Evolutionary conservation across 1,140 invertebrate species (phyloP), one percentile per base, ranked within the genome.

Genomic region (Micrasema longulum): DNA sequence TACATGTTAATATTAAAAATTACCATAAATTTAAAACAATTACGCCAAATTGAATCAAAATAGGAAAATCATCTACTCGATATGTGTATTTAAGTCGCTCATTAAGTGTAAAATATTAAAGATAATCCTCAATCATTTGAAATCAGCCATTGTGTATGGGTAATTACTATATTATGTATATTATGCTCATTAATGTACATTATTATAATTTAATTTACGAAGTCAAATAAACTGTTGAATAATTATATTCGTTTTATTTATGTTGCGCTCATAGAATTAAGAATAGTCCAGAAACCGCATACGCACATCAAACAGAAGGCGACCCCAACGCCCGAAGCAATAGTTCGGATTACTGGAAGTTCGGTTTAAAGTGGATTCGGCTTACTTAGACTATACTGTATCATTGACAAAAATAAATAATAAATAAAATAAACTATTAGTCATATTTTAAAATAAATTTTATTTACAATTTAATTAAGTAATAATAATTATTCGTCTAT

Each of bases 391-490:
- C n/a, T n/a, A n/a, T n/a, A n/a, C n/a, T n/a, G n/a, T n/a, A n/a
- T n/a, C n/a, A n/a, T n/a, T n/a, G n/a, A n/a, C n/a, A n/a, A n/a
- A n/a, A n/a, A n/a, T n/a, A n/a, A n/a, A n/a, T 43, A 45, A 45
- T 45, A 45, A 45, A 45, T 45, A 45, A 45, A n/a, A 45, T 11
- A 45, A 45, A 45, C 5, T 11, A 43, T n/a, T 6, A 31, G 11
- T 60, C 14, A 31, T 60, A 31, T 1, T 60, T 60, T 36, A 60
- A 12, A 16, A 79, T 81, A 79, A 82, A 79, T 80, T 76, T 78
- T 78, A 78, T 76, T 80, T 79, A 77, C 78, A 76, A 65, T n/a
- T n/a, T n/a, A n/a, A n/a, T n/a, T n/a, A n/a, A n/a, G n/a, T n/a
- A n/a, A n/a, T n/a, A n/a, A n/a, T n/a, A n/a, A n/a, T n/a, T n/a